Evolutionary conservation across 2,797 vertebrate species (phyloP).

Genomic region (Typhlichthys subterraneus): DNA sequence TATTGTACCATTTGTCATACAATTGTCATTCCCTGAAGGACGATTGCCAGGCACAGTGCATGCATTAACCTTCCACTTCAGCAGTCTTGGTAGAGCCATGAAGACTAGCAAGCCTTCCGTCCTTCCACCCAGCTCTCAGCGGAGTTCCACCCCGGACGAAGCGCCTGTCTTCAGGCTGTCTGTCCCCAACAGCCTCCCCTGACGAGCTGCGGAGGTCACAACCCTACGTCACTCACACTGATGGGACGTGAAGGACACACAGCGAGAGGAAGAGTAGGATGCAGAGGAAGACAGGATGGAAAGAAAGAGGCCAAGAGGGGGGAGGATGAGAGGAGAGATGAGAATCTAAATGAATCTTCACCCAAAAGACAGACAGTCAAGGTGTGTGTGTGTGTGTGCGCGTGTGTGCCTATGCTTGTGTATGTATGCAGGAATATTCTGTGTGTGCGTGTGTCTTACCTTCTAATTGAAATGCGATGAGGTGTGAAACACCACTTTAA

Average conservation of each 20-base stretch:
- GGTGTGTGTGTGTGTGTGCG: conserved; percentile 23
- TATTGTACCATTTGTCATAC: too few species aligned
- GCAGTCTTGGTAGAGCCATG: not conserved
- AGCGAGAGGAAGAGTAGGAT: conserved; percentile 2
- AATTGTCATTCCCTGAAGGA: too few species aligned
- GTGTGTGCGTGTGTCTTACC: conserved; percentile 56
- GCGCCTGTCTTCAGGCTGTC: conserved; percentile 53
- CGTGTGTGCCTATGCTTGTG: conserved; percentile 25
- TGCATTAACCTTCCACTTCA: not conserved
- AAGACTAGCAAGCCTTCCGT: conserved; percentile 28
- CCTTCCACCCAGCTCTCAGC: conserved; percentile 23
- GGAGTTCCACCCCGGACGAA: conserved; percentile 42
- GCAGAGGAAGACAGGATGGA: conserved; percentile 7
- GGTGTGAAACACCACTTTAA: conserved; percentile 76
- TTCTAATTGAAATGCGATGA: conserved; percentile 79
- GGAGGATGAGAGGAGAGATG: conserved; percentile 55
- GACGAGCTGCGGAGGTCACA: conserved; percentile 65
- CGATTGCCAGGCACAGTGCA: too few species aligned
- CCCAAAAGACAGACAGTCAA: conserved; percentile 72
- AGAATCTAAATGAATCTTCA: conserved; percentile 78
- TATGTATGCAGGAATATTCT: conserved; percentile 1
- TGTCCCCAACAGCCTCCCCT: conserved; percentile 61
- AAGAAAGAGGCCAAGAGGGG: conserved; percentile 12
- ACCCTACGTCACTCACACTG: conserved; percentile 70
- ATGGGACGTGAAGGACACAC: conserved; percentile 58